Conservation (phyloP, 2,888 invertebrate species). For the Drosophila nr. perissopoda region DNA sequence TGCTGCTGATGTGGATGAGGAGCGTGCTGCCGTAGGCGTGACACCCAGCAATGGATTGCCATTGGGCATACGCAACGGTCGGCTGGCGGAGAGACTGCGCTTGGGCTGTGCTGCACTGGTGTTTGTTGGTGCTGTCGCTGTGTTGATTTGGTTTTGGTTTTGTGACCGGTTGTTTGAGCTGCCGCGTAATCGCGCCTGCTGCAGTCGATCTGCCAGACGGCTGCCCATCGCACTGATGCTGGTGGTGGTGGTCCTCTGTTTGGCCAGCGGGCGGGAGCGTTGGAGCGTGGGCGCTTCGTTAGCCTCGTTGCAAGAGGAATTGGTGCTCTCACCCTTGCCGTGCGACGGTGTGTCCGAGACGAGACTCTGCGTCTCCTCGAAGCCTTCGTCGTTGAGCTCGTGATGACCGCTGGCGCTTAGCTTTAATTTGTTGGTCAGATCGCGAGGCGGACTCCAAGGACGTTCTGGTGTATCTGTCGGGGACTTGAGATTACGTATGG, state of each 20-base stretch:
- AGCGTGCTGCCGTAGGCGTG: conserved; percentile 86
- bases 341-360: conserved; percentile 95
- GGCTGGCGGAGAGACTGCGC: conserved; percentile 81
- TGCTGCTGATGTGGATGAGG: conserved; percentile 36
- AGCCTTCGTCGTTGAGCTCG: conserved; percentile 94
- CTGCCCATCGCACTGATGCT: conserved; percentile 62
- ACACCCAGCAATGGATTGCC: conserved; percentile 88
- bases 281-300: conserved; percentile 85
- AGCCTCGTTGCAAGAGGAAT: conserved; percentile 90
- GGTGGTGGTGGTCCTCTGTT: conserved; percentile 64
- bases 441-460: conserved; percentile 86
- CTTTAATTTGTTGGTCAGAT: conserved; percentile 77
- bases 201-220: conserved; percentile 71
- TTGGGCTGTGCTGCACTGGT: conserved; percentile 34
- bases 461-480: conserved; percentile 88
- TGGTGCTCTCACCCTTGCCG: conserved; percentile 87
- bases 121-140: conserved; percentile 17
- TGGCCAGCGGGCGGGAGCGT: conserved; percentile 58
- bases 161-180: conserved; percentile 57
- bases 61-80: conserved; percentile 87
- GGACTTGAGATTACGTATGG: conserved; percentile 88
- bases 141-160: conserved; percentile 41
- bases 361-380: conserved; percentile 95
- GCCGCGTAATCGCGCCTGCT: conserved; percentile 62
- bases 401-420: conserved; percentile 73